phyloP scores from a whole-genome alignment of 2,113 vertebrate genomes.

The Mormyrus lacerda region DNA sequence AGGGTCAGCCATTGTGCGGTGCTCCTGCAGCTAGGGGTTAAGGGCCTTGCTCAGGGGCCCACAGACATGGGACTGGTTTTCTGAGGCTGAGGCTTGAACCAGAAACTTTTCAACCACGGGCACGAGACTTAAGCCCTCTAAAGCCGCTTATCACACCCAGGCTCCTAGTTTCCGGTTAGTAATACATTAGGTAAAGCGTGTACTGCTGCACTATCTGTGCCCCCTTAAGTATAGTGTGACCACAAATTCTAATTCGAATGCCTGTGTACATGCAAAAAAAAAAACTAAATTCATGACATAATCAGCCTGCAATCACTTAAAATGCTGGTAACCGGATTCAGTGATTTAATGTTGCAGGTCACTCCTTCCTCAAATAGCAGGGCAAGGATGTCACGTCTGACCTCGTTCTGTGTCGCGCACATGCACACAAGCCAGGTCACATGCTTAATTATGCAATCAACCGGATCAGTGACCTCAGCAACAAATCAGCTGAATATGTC shows the following conservation, averaged over 20 bases:
- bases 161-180: not conserved
- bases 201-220: not conserved
- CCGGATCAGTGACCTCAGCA: not conserved
- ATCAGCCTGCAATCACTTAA: not conserved
- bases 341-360: not conserved
- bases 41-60: not conserved
- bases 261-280: not conserved
- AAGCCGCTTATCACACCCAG: no score
- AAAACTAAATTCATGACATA: not conserved
- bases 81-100: not conserved
- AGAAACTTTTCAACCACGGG: not conserved
- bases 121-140: not conserved
- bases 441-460: not conserved
- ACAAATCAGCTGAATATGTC: not conserved
- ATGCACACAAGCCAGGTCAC: not conserved
- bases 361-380: not conserved
- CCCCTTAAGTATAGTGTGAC: not conserved
- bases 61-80: not conserved
- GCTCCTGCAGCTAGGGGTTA: not conserved
- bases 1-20: not conserved
- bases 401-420: not conserved
- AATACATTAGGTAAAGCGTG: not conserved
- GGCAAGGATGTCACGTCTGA: not conserved
- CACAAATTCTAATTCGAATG: not conserved
- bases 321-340: not conserved